Percentiles rank a stretch among this genome's conserved stretches.
Conservation (phyloP, 64 coral and sea anemone species). For the Anthopleura sola region DNA sequence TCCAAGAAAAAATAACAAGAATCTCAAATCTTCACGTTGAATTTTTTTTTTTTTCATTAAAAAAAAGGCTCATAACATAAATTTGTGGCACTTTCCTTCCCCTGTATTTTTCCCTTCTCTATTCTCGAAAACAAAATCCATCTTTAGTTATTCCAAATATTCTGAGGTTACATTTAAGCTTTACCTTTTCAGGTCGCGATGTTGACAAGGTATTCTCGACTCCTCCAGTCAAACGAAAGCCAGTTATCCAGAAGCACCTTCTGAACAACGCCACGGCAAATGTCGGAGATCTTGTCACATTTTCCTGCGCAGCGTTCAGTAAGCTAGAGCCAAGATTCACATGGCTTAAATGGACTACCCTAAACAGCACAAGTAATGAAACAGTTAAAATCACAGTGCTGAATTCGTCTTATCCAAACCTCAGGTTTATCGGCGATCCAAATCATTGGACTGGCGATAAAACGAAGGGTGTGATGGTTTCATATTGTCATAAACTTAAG, state of each 20-base stretch:
- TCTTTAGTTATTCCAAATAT: too few relatives aligned
- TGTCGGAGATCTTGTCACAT: conserved; percentile 28
- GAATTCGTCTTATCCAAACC: conserved; percentile 24
- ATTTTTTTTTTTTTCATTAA: too few relatives aligned
- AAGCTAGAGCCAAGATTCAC: conserved; percentile 24
- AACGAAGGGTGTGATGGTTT: too few relatives aligned
- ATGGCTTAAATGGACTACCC: conserved; percentile 43
- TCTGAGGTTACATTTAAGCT: not conserved
- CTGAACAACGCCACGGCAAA: conserved; percentile 28
- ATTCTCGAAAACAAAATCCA: too few relatives aligned
- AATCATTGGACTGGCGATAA: not conserved
- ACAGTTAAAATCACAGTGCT: conserved; percentile 13
- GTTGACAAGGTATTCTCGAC: not conserved
- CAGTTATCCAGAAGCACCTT: not conserved
- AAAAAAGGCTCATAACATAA: too few relatives aligned
- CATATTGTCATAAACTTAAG: conserved; percentile 37
- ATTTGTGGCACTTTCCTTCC: too few relatives aligned
- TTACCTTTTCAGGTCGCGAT: not conserved
- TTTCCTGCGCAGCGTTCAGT: conserved; percentile 31
- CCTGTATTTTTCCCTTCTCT: too few relatives aligned
- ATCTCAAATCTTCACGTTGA: too few relatives aligned
- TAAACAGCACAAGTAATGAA: conserved; percentile 7
- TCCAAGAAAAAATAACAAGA: too few relatives aligned
- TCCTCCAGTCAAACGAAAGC: not conserved
- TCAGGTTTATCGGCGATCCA: conserved; percentile 13